phyloP scores from a whole-genome alignment of 1,140 invertebrate genomes.

The Drosophila bocqueti region DNA sequence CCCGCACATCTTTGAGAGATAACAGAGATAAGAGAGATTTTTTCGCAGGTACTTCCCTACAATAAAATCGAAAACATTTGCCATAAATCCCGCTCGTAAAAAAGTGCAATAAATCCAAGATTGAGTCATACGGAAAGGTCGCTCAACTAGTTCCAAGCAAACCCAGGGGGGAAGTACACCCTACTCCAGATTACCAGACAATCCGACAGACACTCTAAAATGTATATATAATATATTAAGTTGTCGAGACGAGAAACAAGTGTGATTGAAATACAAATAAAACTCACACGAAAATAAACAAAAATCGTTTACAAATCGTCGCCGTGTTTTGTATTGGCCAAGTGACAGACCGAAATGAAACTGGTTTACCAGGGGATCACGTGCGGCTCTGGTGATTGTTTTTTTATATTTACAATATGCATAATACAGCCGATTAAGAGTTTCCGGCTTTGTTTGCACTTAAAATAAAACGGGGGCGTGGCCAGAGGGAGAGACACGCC shows the following conservation, averaged over 20 bases:
- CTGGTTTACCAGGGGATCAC: conserved; percentile 48
- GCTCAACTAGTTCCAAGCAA: conserved; percentile 20
- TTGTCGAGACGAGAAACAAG: conserved; percentile 12
- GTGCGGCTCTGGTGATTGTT: conserved; percentile 30
- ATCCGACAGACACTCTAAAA: not conserved
- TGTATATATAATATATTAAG: conserved; percentile 7
- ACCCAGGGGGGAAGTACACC: conserved; percentile 32
- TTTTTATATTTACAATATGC: conserved; percentile 20
- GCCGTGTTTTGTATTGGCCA: conserved; percentile 33
- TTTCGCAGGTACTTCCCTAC: conserved; percentile 27
- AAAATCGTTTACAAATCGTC: conserved; percentile 30
- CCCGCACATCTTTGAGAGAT: conserved; percentile 11
- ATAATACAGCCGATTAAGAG: conserved; percentile 37
- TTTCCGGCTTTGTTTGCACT: conserved; percentile 44
- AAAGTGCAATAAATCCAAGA: conserved; percentile 1
- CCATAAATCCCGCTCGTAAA: conserved; percentile 9
- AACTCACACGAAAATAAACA: conserved; percentile 9
- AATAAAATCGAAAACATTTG: conserved; percentile 21
- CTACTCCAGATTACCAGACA: conserved; percentile 42
- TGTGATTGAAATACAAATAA: conserved; percentile 43
- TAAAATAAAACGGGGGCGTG: conserved; percentile 34
- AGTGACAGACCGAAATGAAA: conserved; percentile 39
- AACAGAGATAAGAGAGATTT: conserved; percentile 31
- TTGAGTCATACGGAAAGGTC: conserved; percentile 39
- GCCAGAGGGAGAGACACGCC: conserved; percentile 16